Evolutionary conservation across 2,888 invertebrate genomes (phyloP), one percentile per base, ranked within the genome.

Genomic region (Blastobasis lacticolella): DNA sequence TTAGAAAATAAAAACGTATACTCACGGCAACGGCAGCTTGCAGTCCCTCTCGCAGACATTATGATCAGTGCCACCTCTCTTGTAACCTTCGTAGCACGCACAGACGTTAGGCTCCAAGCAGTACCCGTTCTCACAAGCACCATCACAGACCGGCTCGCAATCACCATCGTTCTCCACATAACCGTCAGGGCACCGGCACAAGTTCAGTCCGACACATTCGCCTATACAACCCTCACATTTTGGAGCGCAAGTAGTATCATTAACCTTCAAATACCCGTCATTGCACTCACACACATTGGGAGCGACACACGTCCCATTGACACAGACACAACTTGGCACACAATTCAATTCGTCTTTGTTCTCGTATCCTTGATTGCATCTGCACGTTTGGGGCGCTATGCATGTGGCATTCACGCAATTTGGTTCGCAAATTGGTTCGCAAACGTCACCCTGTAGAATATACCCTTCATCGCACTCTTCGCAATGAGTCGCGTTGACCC

Each of bases 151-250:
- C n/a, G 42, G 8, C 5, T 52, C 48, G 54, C 79, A 75, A 38
- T 45, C 56, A n/a, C 56, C 61, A 5, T 58, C 54, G 6, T 40
- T 38, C 53, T 79, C 78, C 6, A 74, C 66, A 61, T 83, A 92
- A 0, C 92, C 92, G 4, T 73, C 62, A 23, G 81, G 73, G 62
- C 93, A 93, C 37, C 71, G 80, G 67, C 93, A 93, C 2, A 83
- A 74, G 47, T 91, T 90, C 0, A 92, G 91, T 0, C 88, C 89
- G 0, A 88, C 85, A 64, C 92, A 93, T 46, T 81, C 79, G 37
- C 92, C 92, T 57, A 90, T 65, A 51, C 66, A 69, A 5, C 49
- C 38, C 3, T 64, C 59, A 57, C 82, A 84, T 36, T 54, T 46
- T 6, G 60, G 54, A 45, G 52, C n/a, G 54, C 63, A 57, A 49